These are phyloP conservation scores for Athetis lepigone DNA, from an alignment of 2,888 invertebrate genomes.

Conservation along the genomic window DNA sequence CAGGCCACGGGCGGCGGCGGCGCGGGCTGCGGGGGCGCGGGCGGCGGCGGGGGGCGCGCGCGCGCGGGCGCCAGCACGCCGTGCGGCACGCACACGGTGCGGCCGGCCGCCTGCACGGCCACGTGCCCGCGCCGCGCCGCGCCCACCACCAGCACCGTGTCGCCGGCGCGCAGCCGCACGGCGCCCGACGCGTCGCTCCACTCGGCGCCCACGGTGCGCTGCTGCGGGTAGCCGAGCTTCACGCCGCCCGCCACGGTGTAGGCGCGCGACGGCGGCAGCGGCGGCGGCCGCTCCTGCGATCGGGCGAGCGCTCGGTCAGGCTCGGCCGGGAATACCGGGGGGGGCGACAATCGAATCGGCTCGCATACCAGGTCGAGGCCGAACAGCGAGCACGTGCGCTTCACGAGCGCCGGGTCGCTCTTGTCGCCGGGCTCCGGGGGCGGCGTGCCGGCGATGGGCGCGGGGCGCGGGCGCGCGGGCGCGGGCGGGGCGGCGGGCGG, in stretches of 20 bases:
- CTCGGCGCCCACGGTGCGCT: slow-evolving; percentile 96
- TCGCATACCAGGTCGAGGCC: slow-evolving; percentile 95
- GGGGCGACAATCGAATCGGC: slow-evolving; percentile 24
- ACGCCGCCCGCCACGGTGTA: slow-evolving; percentile 97
- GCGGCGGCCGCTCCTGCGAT: slow-evolving; percentile 96
- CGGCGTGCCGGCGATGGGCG: slow-evolving; percentile 97
- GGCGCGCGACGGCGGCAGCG: slow-evolving; percentile 96
- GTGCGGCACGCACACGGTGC: slow-evolving; percentile 84
- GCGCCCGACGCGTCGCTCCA: slow-evolving; percentile 91
- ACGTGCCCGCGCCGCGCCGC: slow-evolving; percentile 97
- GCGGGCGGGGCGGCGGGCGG: slow-evolving; percentile 78
- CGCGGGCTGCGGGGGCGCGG: slow-evolving; percentile 67
- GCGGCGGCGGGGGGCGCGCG: slow-evolving; percentile 77
- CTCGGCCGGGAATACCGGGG: slow-evolving; percentile 23
- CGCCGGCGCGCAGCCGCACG: slow-evolving; percentile 93
- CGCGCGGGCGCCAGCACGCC: slow-evolving; percentile 84
- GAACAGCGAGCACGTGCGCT: slow-evolving; percentile 97
- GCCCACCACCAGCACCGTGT: slow-evolving; percentile 96
- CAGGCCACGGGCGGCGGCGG: slow-evolving; percentile 64
- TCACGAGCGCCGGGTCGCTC: slow-evolving; percentile 96
- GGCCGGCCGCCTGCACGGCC: slow-evolving; percentile 92
- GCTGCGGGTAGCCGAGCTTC: slow-evolving; percentile 98
- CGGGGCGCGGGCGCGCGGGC: slow-evolving; percentile 94
- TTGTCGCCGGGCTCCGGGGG: slow-evolving; percentile 96
- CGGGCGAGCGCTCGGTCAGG: slow-evolving; percentile 25